Evolutionary conservation across 2,113 vertebrate genomes (phyloP).

Genomic region (Lagenorhynchus albirostris): DNA sequence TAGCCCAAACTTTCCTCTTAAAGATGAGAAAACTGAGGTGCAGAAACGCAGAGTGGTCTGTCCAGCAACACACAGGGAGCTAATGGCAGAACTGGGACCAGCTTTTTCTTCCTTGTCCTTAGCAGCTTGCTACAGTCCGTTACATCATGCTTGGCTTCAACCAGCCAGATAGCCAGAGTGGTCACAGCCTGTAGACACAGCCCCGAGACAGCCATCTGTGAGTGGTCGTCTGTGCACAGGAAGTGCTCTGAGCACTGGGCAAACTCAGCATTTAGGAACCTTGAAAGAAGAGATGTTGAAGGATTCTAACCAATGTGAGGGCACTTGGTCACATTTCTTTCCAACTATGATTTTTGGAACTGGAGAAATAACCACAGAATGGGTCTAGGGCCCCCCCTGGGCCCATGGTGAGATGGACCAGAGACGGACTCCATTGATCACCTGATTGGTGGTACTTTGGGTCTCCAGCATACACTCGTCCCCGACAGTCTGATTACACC

Average conservation of each 20-base stretch:
- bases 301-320: background rate
- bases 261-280: background rate
- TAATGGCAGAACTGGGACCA: background rate
- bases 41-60: background rate
- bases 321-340: background rate
- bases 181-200: background rate
- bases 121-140: fast-evolving
- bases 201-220: background rate
- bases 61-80: background rate
- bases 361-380: background rate
- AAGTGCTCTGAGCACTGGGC: background rate
- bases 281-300: background rate
- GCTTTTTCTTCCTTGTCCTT: background rate
- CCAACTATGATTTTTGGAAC: background rate
- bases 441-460: background rate
- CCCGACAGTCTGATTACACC: background rate
- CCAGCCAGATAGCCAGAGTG: background rate
- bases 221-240: fast-evolving
- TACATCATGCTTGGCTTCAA: background rate
- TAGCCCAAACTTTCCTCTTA: background rate
- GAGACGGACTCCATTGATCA: background rate
- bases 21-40: background rate
- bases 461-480: background rate
- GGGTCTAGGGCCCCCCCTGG: background rate
- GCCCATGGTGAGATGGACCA: background rate